Evolutionary conservation across 2,113 vertebrate species (phyloP).

Genomic region (Hemibagrus wyckioides): DNA sequence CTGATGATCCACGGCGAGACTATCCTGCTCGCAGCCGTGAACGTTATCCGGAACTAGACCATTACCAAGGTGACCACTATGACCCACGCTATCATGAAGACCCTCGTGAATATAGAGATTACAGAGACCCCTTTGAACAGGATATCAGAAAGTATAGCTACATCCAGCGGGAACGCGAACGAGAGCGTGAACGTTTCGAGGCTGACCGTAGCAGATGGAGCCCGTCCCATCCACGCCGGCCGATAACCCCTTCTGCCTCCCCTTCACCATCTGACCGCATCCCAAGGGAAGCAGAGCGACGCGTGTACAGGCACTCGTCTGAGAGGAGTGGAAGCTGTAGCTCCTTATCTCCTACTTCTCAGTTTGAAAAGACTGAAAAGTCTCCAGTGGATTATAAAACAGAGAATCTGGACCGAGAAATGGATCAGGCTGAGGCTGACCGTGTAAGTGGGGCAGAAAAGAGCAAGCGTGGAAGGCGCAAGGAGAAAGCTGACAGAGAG

Average conservation of each 20-base stretch:
- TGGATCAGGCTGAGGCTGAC: constrained; percentile 77
- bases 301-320: constrained; percentile 92
- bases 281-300: constrained; percentile 88
- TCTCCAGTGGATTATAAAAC: constrained; percentile 83
- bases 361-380: constrained; percentile 91
- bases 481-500: constrained; percentile 88
- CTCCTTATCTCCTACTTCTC: constrained; percentile 87
- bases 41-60: constrained; percentile 91
- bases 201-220: constrained; percentile 92
- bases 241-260: constrained; percentile 83
- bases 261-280: constrained; percentile 87
- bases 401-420: constrained; percentile 85
- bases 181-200: constrained; percentile 91
- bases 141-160: constrained; percentile 97
- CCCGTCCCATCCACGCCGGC: constrained; percentile 85
- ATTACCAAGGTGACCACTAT: constrained; percentile 93
- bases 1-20: constrained; percentile 90
- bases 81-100: constrained; percentile 95
- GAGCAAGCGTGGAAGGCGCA: constrained; percentile 85
- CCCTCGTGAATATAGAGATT: constrained; percentile 92
- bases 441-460: constrained; percentile 76
- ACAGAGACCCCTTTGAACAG: constrained; percentile 93
- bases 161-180: constrained; percentile 89
- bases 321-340: constrained; percentile 94
- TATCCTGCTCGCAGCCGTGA: constrained; percentile 90